Percentiles rank a stretch among this genome's conserved stretches.
These are phyloP conservation scores for Blomia tropicalis DNA, from an alignment of 2,888 invertebrate genomes.

Conservation along the genomic window DNA sequence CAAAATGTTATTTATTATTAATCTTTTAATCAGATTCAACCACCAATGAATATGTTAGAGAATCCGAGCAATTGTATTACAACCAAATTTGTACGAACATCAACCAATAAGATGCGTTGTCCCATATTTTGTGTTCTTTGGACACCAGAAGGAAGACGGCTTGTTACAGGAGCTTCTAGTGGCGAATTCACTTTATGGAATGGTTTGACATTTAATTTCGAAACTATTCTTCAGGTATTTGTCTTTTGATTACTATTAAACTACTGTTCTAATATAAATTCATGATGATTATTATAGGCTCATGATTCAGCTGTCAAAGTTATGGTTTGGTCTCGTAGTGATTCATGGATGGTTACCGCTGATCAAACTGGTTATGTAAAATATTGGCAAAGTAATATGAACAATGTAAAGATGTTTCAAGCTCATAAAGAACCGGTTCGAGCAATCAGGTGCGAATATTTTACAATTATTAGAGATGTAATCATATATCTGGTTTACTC, in stretches of 20 bases:
- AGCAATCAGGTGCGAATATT: constrained; percentile 67
- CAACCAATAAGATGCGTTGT: constrained; percentile 98
- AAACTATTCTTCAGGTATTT: constrained; percentile 89
- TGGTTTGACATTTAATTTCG: constrained; percentile 99
- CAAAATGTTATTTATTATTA: neutral
- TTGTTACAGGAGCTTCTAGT: constrained; percentile 95
- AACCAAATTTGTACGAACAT: constrained; percentile 84
- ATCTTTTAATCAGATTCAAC: constrained; percentile 51
- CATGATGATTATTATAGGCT: constrained; percentile 48
- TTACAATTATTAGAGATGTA: neutral
- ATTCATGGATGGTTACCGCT: constrained; percentile 98
- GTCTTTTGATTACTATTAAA: neutral
- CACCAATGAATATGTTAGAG: constrained; percentile 81
- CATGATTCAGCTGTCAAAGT: constrained; percentile 97
- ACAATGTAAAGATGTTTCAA: constrained; percentile 99
- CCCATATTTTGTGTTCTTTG: constrained; percentile 97
- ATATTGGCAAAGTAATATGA: constrained; percentile 99
- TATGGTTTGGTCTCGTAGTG: constrained; percentile 99
- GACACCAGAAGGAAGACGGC: constrained; percentile 94
- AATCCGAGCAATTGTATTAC: constrained; percentile 93
- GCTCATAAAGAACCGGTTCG: constrained; percentile 99
- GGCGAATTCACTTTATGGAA: constrained; percentile 99
- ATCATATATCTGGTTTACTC: neutral
- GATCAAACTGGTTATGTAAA: constrained; percentile 98
- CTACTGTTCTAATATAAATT: constrained; percentile 10